These are phyloP conservation scores for Natrix natrix DNA, from an alignment of 2,797 vertebrate species.

Conservation along the genomic window DNA sequence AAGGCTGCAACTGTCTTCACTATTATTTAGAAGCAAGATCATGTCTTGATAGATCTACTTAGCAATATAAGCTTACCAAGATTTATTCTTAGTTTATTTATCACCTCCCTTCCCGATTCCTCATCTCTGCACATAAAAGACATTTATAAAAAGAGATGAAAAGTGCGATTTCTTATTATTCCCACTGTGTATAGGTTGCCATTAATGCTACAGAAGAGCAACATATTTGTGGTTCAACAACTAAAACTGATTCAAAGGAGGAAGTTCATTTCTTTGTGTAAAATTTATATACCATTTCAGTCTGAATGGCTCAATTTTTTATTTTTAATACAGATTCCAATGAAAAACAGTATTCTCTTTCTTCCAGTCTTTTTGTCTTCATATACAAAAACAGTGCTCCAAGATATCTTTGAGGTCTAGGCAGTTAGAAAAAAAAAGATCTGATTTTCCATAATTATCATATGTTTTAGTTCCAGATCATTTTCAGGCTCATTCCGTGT, in stretches of 20 bases:
- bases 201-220: background rate
- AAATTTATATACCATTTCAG: background rate
- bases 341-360: background rate
- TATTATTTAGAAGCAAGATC: background rate
- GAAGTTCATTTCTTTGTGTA: background rate
- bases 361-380: background rate
- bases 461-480: slow-evolving; percentile 2
- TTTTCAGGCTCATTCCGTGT: background rate
- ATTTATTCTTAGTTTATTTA: background rate
- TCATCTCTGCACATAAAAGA: background rate
- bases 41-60: background rate
- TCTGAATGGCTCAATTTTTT: background rate
- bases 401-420: background rate
- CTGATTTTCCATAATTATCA: slow-evolving; percentile 15
- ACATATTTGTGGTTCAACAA: background rate
- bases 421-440: background rate
- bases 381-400: background rate
- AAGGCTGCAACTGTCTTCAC: background rate
- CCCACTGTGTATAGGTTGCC: background rate
- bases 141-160: background rate
- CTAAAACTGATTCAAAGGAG: background rate
- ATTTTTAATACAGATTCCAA: background rate
- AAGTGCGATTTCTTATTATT: background rate
- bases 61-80: background rate
- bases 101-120: background rate